Evolutionary conservation across 1,140 invertebrate genomes (phyloP).

Genomic region (Potamilus streckersoni): DNA sequence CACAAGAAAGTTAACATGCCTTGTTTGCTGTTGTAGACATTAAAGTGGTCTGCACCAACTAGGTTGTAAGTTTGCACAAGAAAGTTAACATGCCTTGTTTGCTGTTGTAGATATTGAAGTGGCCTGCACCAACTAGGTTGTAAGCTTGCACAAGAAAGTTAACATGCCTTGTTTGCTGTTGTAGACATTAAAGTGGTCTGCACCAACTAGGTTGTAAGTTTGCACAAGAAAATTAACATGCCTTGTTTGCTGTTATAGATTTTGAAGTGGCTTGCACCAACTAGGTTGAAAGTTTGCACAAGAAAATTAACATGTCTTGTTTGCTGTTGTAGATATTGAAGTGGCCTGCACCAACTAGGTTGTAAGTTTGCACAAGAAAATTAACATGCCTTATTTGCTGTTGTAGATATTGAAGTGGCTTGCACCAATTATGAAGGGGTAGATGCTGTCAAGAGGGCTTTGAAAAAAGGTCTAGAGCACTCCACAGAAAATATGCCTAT

Average conservation of each 20-base stretch:
- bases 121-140: slow-evolving; percentile 97
- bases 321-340: too few relatives aligned
- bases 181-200: too few relatives aligned
- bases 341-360: too few relatives aligned
- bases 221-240: neutral
- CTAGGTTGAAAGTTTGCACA: too few relatives aligned
- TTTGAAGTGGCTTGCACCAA: slow-evolving; percentile 99
- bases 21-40: slow-evolving; percentile 75
- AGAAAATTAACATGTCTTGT: too few relatives aligned
- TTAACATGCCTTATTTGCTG: slow-evolving; percentile 15
- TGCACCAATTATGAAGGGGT: slow-evolving; percentile 99
- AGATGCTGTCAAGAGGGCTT: slow-evolving; percentile 96
- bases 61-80: neutral
- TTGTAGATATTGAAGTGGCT: slow-evolving; percentile 91
- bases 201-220: neutral
- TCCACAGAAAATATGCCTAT: slow-evolving; percentile 95
- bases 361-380: neutral
- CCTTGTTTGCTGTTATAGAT: slow-evolving; percentile 69
- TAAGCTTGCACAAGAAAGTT: too few relatives aligned
- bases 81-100: slow-evolving; percentile 2
- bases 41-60: slow-evolving; percentile 96
- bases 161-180: too few relatives aligned
- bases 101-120: slow-evolving; percentile 86
- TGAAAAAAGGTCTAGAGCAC: slow-evolving; percentile 90
- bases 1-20: neutral